Evolutionary conservation across 64 coral and sea anemone species (phyloP), one percentile per base, ranked within the genome.

Genomic region (Pocillopora verrucosa): DNA sequence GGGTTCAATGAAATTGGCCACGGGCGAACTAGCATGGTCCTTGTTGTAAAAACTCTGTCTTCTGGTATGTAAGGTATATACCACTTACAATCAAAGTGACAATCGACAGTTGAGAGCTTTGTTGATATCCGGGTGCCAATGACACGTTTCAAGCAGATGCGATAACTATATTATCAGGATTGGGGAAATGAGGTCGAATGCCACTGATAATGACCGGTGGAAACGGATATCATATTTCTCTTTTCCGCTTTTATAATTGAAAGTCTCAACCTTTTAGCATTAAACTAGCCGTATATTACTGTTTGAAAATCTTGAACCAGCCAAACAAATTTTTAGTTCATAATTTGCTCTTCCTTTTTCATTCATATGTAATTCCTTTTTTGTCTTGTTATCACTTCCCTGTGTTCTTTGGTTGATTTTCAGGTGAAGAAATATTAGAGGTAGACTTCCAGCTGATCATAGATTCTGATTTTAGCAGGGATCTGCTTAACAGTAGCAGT

Each of bases 1-100:
- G 67, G 67, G n/a, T 70, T 70, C 25, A 70, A 70, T 24, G 67
- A 70, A 70, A 70, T n/a, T 70, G 67, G 67, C 10, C 67, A 70
- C 25, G 67, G 67, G 7, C 67, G 6, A 30, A n/a, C 67, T 10
- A 70, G 67, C 67, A 70, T 11, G 67, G 25, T 24, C 20, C 20
- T 70, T 26, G 67, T 70, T 1, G 11, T 70, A 70, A 70, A 70
- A 24, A 70, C 67, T 10, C 11, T 70, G 67, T 24, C 67, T 11
- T 70, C 6, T 70, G 67, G 67, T 70, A 0, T n/a, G 67, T 70
- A 22, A 70, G 20, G 10, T 70, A 20, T 70, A 24, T 70, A 24
- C 10, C 20, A 10, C 67, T 24, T 70, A 0, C 2, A 24, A 10
- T n/a, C n/a, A 19, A 24, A n/a, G 19, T n/a, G 22, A 70, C 67